Conservation (phyloP, 2,797 vertebrate genomes). For the Melanotaenia boesemani region DNA sequence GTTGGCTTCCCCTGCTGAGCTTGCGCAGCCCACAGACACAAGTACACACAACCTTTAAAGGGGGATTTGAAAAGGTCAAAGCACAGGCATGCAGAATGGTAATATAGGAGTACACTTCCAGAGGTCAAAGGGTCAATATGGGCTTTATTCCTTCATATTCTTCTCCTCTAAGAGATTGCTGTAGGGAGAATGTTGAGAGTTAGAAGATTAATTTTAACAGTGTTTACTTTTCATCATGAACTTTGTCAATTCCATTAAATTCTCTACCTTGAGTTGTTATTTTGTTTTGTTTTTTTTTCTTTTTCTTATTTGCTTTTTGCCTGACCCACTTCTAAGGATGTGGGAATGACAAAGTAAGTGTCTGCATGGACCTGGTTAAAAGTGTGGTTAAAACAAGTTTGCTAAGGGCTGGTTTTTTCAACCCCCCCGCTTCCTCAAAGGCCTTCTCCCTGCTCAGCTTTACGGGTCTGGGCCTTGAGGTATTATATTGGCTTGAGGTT, state of each 20-base stretch:
- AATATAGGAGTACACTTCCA: slow-evolving; percentile 71
- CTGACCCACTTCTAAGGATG: slow-evolving; percentile 75
- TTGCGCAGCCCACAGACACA: slow-evolving; percentile 66
- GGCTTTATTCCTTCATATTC: slow-evolving; percentile 60
- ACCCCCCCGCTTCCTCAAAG: slow-evolving; percentile 30
- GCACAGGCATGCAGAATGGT: slow-evolving; percentile 78
- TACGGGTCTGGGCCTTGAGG: slow-evolving; percentile 61
- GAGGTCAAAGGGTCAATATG: slow-evolving; percentile 73
- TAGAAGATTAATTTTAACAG: slow-evolving; percentile 33
- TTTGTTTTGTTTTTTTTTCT: slow-evolving; percentile 2
- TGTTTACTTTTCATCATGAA: slow-evolving; percentile 14
- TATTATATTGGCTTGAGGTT: slow-evolving; percentile 66
- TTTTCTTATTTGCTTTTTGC: slow-evolving; percentile 29
- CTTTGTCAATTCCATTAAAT: slow-evolving; percentile 22
- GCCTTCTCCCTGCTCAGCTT: slow-evolving; percentile 42
- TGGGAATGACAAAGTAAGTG: slow-evolving; percentile 51
- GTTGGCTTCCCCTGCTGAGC: slow-evolving; percentile 66
- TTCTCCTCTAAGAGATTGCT: slow-evolving; percentile 31
- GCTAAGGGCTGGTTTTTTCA: slow-evolving; percentile 38
- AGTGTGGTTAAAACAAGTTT: slow-evolving; percentile 62
- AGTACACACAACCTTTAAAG: slow-evolving; percentile 81
- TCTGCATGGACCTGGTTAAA: slow-evolving; percentile 80
- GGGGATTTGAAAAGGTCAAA: slow-evolving; percentile 84
- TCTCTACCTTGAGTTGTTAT: slow-evolving; percentile 23
- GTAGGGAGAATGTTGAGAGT: slow-evolving; percentile 15